Percentiles rank a stretch among this genome's conserved stretches.
Evolutionary conservation across 2,797 vertebrate genomes (phyloP).

Genomic region (Botia almorhae): DNA sequence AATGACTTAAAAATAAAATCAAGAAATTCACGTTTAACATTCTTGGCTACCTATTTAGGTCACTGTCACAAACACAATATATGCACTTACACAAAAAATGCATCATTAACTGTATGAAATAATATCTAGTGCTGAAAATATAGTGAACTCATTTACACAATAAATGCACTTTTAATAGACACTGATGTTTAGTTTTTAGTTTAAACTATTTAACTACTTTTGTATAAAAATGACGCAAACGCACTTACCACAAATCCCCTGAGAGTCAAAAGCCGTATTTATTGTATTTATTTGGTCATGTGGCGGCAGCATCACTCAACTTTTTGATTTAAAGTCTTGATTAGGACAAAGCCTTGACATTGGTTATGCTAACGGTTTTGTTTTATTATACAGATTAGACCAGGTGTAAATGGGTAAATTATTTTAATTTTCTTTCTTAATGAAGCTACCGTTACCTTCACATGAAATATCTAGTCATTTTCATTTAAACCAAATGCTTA

Average conservation of each 20-base stretch:
- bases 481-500: background rate
- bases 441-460: no score
- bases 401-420: no score
- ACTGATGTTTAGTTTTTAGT: no score
- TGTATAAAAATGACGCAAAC: no score
- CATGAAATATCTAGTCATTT: background rate
- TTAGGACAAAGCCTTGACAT: no score
- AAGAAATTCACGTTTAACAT: conserved; percentile 32
- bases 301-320: background rate
- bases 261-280: no score
- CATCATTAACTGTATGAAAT: background rate
- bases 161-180: background rate
- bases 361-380: background rate
- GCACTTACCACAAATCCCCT: no score
- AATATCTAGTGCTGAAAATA: background rate
- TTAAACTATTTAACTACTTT: no score
- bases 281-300: background rate
- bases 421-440: no score
- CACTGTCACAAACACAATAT: background rate
- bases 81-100: background rate
- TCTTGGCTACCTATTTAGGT: background rate
- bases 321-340: background rate
- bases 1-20: conserved; percentile 68
- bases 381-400: no score
- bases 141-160: background rate